phyloP scores from a whole-genome alignment of 1,140 invertebrate genomes.

The Bilobella aurantiaca region DNA sequence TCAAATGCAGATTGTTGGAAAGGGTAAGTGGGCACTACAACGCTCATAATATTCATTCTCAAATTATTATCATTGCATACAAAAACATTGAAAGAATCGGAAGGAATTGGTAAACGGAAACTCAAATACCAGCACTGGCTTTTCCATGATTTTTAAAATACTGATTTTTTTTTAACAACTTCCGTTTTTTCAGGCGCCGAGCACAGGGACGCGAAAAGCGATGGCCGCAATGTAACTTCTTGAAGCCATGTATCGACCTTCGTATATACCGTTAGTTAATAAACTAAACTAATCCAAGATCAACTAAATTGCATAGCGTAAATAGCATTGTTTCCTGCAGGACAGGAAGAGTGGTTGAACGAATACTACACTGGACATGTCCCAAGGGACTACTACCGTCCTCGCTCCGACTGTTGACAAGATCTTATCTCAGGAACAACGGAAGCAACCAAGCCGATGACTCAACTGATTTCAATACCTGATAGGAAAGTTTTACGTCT shows the following conservation, averaged over 20 bases:
- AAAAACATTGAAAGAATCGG: no score
- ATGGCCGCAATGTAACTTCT: slow-evolving; percentile 31
- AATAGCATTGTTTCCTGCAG: no score
- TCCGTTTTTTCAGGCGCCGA: neutral
- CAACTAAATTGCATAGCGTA: neutral
- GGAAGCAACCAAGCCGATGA: neutral
- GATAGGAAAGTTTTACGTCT: neutral
- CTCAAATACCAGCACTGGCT: no score
- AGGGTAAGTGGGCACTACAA: neutral
- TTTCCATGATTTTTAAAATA: neutral
- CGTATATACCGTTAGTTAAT: slow-evolving; percentile 29
- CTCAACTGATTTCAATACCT: neutral
- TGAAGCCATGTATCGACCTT: slow-evolving; percentile 30
- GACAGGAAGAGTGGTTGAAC: neutral
- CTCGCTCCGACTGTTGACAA: neutral
- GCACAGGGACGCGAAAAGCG: slow-evolving; percentile 18
- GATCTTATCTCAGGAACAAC: no score
- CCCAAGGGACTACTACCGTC: slow-evolving; percentile 19
- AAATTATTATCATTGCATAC: no score
- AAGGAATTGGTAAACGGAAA: no score
- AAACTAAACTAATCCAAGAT: slow-evolving; percentile 9
- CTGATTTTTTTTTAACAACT: neutral
- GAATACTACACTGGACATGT: slow-evolving; percentile 30
- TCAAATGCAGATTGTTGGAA: neutral
- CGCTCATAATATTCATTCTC: no score